phyloP scores from a whole-genome alignment of 1,140 invertebrate genomes.

The Drosophila baimaii region DNA sequence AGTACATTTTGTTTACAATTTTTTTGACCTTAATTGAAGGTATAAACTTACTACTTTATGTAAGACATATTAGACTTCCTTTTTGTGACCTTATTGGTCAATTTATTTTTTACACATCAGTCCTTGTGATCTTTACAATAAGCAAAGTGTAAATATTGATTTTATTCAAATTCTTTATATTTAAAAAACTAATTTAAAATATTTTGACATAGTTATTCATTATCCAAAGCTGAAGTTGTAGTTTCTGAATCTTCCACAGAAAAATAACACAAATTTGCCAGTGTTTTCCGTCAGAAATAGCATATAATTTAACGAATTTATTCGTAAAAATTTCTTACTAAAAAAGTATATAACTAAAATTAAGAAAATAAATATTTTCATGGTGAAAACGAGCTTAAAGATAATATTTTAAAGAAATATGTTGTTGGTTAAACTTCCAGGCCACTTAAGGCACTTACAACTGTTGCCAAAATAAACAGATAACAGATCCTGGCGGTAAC shows the following conservation, averaged over 20 bases:
- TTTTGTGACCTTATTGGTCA: no score
- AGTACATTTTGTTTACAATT: background rate
- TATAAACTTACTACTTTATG: background rate
- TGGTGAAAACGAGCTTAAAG: no score
- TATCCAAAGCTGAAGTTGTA: no score
- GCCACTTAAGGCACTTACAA: background rate
- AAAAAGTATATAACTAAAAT: no score
- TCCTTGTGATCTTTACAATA: no score
- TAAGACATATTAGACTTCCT: no score
- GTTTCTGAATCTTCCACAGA: background rate
- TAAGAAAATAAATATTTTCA: no score
- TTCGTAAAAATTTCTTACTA: background rate
- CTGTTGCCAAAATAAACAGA: constrained; percentile 3
- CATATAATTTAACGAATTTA: background rate
- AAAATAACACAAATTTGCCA: background rate
- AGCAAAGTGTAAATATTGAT: no score
- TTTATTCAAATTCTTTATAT: background rate
- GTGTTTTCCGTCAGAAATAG: background rate
- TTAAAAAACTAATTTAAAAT: background rate
- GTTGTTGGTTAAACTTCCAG: no score
- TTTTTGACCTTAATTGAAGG: background rate
- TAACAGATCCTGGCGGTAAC: constrained; percentile 5
- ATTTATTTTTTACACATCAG: no score
- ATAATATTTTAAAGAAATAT: no score
- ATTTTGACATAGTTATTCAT: no score